These are phyloP conservation scores for Enteromius trimaculatus DNA, from an alignment of 2,797 vertebrate species.

Conservation along the genomic window DNA sequence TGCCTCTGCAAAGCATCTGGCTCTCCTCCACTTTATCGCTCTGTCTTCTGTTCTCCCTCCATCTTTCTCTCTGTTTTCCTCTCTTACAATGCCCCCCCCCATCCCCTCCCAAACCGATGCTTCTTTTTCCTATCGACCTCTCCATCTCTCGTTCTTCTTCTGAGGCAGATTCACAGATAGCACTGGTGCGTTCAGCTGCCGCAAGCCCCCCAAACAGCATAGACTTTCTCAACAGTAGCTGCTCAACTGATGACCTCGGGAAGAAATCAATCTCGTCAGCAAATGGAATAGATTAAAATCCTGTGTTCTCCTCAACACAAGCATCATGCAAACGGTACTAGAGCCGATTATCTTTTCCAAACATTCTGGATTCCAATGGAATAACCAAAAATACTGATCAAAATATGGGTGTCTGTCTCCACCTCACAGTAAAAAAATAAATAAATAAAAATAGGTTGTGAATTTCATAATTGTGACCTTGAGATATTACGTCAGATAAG, in stretches of 20 bases:
- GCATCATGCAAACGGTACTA: background rate
- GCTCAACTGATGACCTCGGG: conserved; percentile 68
- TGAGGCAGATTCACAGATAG: conserved; percentile 71
- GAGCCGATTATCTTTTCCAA: background rate
- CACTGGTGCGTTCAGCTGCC: conserved; percentile 72
- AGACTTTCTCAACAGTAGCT: conserved; percentile 68
- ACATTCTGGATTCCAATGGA: background rate
- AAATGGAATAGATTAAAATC: conserved; percentile 51
- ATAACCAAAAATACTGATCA: background rate
- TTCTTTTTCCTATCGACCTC: conserved; percentile 70
- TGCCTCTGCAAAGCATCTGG: conserved; percentile 67
- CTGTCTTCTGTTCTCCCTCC: conserved; percentile 45
- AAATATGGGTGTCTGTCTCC: background rate
- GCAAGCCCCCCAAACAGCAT: conserved; percentile 66
- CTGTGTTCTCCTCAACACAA: conserved; percentile 17
- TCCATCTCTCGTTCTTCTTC: conserved; percentile 61
- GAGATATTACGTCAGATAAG: background rate
- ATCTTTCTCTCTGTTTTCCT: conserved; percentile 56
- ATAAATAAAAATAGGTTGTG: background rate
- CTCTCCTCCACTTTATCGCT: conserved; percentile 53
- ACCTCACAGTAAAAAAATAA: background rate
- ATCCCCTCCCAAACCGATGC: background rate
- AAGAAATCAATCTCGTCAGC: conserved; percentile 58
- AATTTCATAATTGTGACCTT: background rate
- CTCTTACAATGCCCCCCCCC: conserved; percentile 45